Evolutionary conservation across 2,797 vertebrate species (phyloP).

Genomic region (Falco biarmicus): DNA sequence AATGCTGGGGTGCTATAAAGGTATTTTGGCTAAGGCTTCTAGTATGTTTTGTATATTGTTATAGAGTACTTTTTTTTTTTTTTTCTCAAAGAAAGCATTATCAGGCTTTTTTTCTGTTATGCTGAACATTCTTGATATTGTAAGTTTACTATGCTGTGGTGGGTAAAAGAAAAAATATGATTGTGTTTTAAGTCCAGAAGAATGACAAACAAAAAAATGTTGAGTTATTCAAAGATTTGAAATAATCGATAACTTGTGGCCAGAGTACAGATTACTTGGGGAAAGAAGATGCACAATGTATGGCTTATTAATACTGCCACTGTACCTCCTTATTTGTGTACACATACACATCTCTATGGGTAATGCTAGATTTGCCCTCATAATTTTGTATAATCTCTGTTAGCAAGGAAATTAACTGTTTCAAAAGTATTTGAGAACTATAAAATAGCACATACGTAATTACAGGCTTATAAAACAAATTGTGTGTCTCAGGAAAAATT

Average conservation of each 20-base stretch:
- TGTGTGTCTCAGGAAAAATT: background rate
- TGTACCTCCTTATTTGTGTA: background rate
- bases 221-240: background rate
- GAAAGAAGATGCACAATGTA: background rate
- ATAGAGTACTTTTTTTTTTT: too few relatives aligned
- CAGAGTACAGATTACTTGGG: background rate
- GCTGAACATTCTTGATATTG: background rate
- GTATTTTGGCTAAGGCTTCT: background rate
- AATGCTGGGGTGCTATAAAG: too few relatives aligned
- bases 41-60: background rate
- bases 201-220: accelerated
- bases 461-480: background rate
- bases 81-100: background rate
- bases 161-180: background rate
- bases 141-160: background rate
- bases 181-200: background rate
- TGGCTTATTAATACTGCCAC: background rate
- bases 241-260: background rate
- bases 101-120: background rate
- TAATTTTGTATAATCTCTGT: background rate
- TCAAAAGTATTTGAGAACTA: background rate
- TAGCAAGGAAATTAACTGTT: background rate
- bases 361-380: background rate
- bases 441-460: background rate
- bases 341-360: background rate